phyloP scores from a whole-genome alignment of 2,797 vertebrate species.

The Cygnus olor region DNA sequence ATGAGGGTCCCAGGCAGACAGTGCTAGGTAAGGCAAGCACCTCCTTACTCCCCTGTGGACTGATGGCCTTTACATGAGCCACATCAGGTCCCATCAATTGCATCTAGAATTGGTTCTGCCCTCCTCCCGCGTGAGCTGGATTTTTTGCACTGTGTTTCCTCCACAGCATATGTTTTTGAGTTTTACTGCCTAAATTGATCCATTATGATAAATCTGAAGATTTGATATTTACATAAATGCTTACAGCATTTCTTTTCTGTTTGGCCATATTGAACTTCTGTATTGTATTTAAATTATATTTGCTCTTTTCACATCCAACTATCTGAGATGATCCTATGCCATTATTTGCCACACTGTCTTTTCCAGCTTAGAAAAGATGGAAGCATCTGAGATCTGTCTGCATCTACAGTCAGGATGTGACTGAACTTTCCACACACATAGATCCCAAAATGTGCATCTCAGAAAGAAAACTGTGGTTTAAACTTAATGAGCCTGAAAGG shows the following conservation, averaged over 20 bases:
- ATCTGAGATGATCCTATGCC: background rate
- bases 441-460: background rate
- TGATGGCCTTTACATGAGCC: background rate
- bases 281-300: background rate
- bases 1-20: background rate
- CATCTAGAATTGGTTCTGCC: background rate
- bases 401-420: background rate
- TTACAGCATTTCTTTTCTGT: background rate
- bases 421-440: background rate
- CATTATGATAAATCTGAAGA: background rate
- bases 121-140: background rate
- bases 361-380: background rate
- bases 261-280: background rate
- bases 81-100: background rate
- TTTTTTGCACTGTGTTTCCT: background rate
- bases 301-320: background rate
- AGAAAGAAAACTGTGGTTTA: fast-evolving
- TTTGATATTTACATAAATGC: background rate
- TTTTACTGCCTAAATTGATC: background rate
- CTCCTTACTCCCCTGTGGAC: background rate
- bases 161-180: background rate
- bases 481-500: background rate
- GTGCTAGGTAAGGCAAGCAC: background rate
- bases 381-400: background rate
- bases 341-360: background rate